Conservation (phyloP, 2,888 invertebrate genomes). For the Cephus rjabovi region DNA sequence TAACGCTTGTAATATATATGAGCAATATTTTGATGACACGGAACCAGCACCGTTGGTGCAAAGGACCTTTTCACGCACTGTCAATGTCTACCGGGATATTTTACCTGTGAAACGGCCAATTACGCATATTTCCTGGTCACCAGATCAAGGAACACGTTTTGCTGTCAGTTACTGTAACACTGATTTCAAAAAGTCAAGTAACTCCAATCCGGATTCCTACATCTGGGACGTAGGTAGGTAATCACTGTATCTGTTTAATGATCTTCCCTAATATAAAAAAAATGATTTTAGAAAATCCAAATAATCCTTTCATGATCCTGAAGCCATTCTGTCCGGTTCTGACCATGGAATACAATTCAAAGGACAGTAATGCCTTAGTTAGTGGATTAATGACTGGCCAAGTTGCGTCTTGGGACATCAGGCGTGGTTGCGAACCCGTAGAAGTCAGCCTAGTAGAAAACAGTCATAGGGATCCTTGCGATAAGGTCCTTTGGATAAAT, state of each 20-base stretch:
- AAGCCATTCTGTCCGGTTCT: constrained; percentile 57
- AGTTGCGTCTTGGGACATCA: constrained; percentile 83
- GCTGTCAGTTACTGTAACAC: constrained; percentile 75
- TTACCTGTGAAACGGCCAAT: constrained; percentile 69
- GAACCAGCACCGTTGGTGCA: constrained; percentile 69
- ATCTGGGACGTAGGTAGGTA: constrained; percentile 75
- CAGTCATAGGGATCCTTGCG: constrained; percentile 90
- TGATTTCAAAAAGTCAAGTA: constrained; percentile 66
- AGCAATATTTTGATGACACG: constrained; percentile 77
- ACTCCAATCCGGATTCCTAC: constrained; percentile 70
- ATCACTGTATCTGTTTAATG: not conserved
- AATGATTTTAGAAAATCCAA: constrained; percentile 55
- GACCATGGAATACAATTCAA: constrained; percentile 60
- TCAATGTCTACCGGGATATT: constrained; percentile 77
- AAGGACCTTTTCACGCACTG: constrained; percentile 71
- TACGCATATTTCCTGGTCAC: constrained; percentile 78
- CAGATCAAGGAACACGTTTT: constrained; percentile 74
- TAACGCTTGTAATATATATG: constrained; percentile 83
- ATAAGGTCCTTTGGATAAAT: constrained; percentile 90
- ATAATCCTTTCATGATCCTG: constrained; percentile 55
- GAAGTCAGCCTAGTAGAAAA: constrained; percentile 83
- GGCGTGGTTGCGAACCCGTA: constrained; percentile 85
- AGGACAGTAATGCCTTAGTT: constrained; percentile 58
- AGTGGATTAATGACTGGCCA: constrained; percentile 62
- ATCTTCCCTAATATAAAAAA: not conserved